Conservation (phyloP, 2,113 vertebrate species). For the Arenaria interpres region DNA sequence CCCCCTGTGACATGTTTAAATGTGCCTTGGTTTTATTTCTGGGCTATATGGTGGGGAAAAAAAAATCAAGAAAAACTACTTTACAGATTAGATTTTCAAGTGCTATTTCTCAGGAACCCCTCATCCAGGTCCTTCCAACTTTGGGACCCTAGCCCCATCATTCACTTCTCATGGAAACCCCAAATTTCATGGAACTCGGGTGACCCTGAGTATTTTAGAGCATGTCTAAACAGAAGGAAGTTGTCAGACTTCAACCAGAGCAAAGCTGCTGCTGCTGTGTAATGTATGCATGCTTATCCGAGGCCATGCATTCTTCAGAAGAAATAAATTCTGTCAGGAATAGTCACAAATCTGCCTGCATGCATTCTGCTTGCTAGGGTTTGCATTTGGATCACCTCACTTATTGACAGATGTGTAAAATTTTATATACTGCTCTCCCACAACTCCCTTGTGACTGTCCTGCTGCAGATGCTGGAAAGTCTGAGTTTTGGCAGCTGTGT, state of each 20-base stretch:
- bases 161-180: background rate
- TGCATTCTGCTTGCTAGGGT: slow-evolving; percentile 46
- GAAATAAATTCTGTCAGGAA: slow-evolving; percentile 42
- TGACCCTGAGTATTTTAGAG: background rate
- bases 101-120: background rate
- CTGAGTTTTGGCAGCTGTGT: slow-evolving; percentile 62
- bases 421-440: slow-evolving; percentile 64
- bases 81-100: background rate
- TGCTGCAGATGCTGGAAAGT: slow-evolving; percentile 62
- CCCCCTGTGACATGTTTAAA: background rate
- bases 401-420: slow-evolving; percentile 68
- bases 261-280: background rate
- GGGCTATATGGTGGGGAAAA: no score
- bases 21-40: background rate
- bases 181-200: background rate
- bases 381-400: slow-evolving; percentile 66
- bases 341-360: slow-evolving; percentile 41
- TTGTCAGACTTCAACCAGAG: background rate
- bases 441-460: slow-evolving; percentile 48
- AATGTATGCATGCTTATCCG: background rate
- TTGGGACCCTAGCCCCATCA: background rate
- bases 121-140: background rate
- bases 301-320: slow-evolving; percentile 38
- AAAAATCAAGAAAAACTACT: background rate
- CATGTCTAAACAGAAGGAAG: background rate